These are phyloP conservation scores for Stichodactyla helianthus DNA, from an alignment of 64 coral and sea anemone species.

Conservation along the genomic window DNA sequence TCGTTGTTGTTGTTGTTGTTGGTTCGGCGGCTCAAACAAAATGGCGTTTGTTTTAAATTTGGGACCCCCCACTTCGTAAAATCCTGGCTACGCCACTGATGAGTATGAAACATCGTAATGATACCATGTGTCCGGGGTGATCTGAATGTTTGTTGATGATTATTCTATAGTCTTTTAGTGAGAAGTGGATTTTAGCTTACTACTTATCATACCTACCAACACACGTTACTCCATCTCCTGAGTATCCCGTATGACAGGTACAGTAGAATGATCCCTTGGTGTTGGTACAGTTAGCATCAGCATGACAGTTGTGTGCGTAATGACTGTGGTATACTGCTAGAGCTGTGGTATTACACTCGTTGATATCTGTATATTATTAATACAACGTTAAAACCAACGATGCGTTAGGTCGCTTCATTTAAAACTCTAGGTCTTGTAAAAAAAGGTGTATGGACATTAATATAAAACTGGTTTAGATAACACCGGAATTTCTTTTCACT, in stretches of 20 bases:
- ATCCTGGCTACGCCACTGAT: too few species aligned
- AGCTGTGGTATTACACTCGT: neutral
- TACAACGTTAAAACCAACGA: too few species aligned
- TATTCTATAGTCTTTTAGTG: neutral
- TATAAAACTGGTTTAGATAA: too few species aligned
- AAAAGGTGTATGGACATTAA: neutral
- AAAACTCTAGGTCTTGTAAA: neutral
- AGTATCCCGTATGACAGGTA: conserved; percentile 52
- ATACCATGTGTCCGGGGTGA: conserved; percentile 47
- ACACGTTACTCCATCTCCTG: conserved; percentile 74
- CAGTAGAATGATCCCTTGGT: conserved; percentile 55
- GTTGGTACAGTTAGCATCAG: conserved; percentile 38
- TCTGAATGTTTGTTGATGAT: conserved; percentile 48
- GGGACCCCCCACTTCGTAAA: too few species aligned
- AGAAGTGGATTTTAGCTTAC: too few species aligned
- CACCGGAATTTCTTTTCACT: too few species aligned
- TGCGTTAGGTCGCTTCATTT: neutral
- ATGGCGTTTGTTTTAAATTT: too few species aligned
- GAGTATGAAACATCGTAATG: neutral
- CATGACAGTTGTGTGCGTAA: conserved; percentile 39
- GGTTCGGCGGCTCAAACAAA: too few species aligned
- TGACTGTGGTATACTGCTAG: conserved; percentile 5
- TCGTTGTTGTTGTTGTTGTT: too few species aligned
- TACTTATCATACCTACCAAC: conserved; percentile 21
- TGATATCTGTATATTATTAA: neutral